phyloP scores from a whole-genome alignment of 2,113 vertebrate species.

The Otocyon megalotis region DNA sequence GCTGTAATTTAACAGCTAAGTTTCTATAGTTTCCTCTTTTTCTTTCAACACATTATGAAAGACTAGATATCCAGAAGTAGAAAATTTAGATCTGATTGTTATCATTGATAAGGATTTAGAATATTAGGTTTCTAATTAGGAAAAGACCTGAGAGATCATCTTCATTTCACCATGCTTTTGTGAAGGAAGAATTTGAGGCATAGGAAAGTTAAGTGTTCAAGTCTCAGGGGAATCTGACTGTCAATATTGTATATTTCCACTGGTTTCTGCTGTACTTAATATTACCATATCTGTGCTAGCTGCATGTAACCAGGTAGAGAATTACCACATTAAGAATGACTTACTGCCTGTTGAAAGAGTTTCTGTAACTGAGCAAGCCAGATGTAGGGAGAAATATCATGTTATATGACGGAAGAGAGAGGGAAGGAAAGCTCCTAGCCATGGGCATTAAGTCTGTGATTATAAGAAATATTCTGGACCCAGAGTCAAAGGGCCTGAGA shows the following conservation, averaged over 20 bases:
- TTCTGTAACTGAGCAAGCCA: neutral
- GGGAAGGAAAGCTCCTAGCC: neutral
- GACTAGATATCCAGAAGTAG: neutral
- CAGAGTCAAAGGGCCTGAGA: neutral
- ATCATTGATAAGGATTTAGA: neutral
- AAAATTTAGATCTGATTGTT: neutral
- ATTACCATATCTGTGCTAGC: neutral
- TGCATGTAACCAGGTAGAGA: neutral
- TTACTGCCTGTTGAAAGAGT: neutral
- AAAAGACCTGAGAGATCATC: neutral
- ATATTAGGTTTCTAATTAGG: neutral
- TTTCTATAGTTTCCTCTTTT: conserved; percentile 26
- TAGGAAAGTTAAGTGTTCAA: neutral
- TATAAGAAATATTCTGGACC: neutral
- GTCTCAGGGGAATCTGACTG: neutral
- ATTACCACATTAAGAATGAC: neutral
- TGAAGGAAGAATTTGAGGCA: neutral
- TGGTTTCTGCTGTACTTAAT: neutral
- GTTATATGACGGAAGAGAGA: neutral
- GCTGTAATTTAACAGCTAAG: neutral
- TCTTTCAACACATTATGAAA: neutral
- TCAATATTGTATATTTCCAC: neutral
- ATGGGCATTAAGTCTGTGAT: neutral
- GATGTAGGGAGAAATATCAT: neutral
- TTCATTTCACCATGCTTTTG: neutral